Evolutionary conservation across 2,888 invertebrate species (phyloP).

Genomic region (Unio delphinus): DNA sequence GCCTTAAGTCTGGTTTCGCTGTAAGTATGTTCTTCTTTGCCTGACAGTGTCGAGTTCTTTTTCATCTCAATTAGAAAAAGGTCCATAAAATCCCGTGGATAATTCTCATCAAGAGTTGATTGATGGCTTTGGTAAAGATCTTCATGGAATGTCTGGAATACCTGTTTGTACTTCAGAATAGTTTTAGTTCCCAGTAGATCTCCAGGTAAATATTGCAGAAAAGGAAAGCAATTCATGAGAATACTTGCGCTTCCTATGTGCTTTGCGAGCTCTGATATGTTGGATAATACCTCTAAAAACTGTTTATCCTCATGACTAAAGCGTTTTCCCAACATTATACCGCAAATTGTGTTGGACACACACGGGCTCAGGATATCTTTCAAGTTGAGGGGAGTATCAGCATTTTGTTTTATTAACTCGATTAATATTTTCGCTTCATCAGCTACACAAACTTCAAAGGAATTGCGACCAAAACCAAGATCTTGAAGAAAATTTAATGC

Average conservation of each 20-base stretch:
- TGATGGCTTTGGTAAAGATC: neutral
- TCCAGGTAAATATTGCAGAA: slow-evolving; percentile 6
- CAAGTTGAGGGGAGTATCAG: slow-evolving; percentile 1
- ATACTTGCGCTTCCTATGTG: too few species aligned
- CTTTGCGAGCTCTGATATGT: neutral
- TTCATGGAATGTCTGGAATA: neutral
- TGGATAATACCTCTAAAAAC: neutral
- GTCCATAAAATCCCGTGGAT: too few species aligned
- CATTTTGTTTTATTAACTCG: neutral
- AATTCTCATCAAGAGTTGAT: too few species aligned
- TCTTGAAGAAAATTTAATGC: slow-evolving; percentile 3
- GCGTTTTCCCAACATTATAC: slow-evolving; percentile 16
- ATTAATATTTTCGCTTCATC: neutral
- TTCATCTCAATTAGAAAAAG: too few species aligned
- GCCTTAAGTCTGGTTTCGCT: neutral
- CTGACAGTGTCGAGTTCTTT: too few species aligned
- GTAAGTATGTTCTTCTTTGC: too few species aligned
- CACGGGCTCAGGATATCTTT: neutral
- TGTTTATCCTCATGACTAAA: slow-evolving; percentile 6
- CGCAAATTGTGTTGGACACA: slow-evolving; percentile 21
- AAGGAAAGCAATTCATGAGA: slow-evolving; percentile 4
- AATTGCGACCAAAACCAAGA: slow-evolving; percentile 5
- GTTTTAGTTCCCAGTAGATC: slow-evolving; percentile 6
- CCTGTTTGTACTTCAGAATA: neutral
- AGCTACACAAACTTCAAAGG: slow-evolving; percentile 3